Base-by-base conservation (phyloP, 2,113 vertebrate genomes). In the Irena cyanogastra region DNA sequence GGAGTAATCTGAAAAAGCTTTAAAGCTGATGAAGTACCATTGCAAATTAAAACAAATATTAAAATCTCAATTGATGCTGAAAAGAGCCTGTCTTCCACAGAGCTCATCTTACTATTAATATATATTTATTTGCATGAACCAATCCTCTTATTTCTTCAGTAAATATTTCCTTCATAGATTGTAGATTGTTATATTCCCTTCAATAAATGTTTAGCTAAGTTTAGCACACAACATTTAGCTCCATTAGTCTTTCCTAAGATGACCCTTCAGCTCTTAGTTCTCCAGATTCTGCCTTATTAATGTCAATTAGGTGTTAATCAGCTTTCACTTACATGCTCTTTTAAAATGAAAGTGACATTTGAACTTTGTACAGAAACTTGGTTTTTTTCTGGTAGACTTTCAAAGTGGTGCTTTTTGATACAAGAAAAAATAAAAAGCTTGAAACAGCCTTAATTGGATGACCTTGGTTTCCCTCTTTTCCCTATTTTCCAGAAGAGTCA, bases 111-210 rank as follows among this genome's bases (percentile, higher is more conserved):
- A 63, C 28, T 71, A 15, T 74, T 87, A 89, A 63, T 78, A 8
- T 81, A 7, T 47, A 49, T 74, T 41, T 52, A 10, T 83, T 79
- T 78, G 23, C 35, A 30, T 60, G 28, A 91, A 31, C 31, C 60
- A 81, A 44, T 77, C 64, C 31, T 89, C 69, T 86, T 92, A 74
- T 66, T 80, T 89, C 79, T 88, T 83, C n/a, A 74, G 45, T 83
- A 94, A 95, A 88, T 83, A 94, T 93, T 93, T 88, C 47, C 60
- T 71, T 90, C 31, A 13, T 33, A 64, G 83, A 71, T 6, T 90
- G 47, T 57, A 86, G 42, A 50, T 89, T 72, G 42, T 80, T 78
- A 70, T n/a, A 39, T 52, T 84, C 47, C 22, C 54, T 63, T 70
- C 4, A 4, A 28, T 78, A 92, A 94, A 89, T 75, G 22, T 84